phyloP scores from a whole-genome alignment of 2,113 vertebrate genomes.

The Corythaixoides concolor region DNA sequence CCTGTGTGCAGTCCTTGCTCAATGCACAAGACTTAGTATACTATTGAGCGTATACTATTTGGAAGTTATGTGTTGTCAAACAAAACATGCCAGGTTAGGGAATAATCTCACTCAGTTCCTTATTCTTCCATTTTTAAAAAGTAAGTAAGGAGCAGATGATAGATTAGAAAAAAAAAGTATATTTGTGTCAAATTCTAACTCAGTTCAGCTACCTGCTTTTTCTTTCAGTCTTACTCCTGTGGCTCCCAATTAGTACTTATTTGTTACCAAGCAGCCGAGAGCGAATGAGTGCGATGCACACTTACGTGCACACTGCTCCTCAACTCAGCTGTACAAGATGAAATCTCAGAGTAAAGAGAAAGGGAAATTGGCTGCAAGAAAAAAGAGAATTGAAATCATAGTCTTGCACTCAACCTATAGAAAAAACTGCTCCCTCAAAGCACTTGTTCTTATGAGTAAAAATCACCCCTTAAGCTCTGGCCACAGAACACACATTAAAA shows the following conservation, averaged over 20 bases:
- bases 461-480: neutral
- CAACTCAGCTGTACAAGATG: neutral
- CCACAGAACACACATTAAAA: neutral
- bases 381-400: neutral
- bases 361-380: neutral
- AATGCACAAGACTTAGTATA: neutral
- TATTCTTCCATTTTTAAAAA: neutral
- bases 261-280: slow-evolving; percentile 36
- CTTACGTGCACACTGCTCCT: neutral
- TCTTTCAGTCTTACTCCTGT: neutral
- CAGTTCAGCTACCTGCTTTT: neutral
- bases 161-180: neutral
- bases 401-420: neutral
- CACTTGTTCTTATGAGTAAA: neutral
- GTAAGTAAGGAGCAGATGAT: neutral
- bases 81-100: neutral
- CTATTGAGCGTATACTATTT: neutral
- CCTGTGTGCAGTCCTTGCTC: neutral
- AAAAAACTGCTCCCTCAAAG: neutral
- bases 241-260: neutral
- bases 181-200: neutral
- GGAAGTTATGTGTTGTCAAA: neutral
- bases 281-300: neutral
- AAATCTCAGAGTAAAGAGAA: neutral
- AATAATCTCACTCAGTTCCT: neutral